Evolutionary conservation across 2,888 invertebrate species (phyloP), one percentile per base, ranked within the genome.

Genomic region (Sinhomidia bicolor): DNA sequence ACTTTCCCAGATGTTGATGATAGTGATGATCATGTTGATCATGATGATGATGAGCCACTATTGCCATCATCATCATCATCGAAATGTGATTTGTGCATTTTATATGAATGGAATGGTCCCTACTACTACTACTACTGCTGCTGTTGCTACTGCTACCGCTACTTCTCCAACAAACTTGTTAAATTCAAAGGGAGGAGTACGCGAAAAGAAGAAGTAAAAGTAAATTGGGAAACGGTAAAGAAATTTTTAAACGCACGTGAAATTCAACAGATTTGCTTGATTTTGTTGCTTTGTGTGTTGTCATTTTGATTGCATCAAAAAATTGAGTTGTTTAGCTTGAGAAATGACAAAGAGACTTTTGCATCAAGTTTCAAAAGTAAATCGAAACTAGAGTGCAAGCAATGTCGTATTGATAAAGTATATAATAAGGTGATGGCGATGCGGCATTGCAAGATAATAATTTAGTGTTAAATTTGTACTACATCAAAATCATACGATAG

Each of bases 381-480:
- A 74, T 7, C 14, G 44, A 26, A 47, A 74, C 14, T 17, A 74
- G 36, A 36, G 68, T 68, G 68, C 74, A 74, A 47, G 68, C 74
- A 74, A 47, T 74, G 26, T 44, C 17, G 47, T 47, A 47, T 47
- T 44, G 68, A 12, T 20, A 44, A 36, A 68, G 41, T 41, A 41
- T 10, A 23, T 14, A 12, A n/a, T 57, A n/a, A 57, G 17, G 74
- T 71, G 44, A 71, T 20, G 23, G 71, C 36, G 41, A 20, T 71
- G 74, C 23, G 68, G 9, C 36, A 36, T 9, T 74, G 44, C 47
- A 74, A 47, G 26, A 47, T 26, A 44, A 74, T 47, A 74, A 47
- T 47, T 74, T 74, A 47, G 20, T 47, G 47, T 74, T 74, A 74
- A 44, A 74, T 74, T 47, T 74, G 74, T 74, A 74, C 74, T 47